Conservation (phyloP, 1,140 invertebrate genomes). For the Listronotus bonariensis region DNA sequence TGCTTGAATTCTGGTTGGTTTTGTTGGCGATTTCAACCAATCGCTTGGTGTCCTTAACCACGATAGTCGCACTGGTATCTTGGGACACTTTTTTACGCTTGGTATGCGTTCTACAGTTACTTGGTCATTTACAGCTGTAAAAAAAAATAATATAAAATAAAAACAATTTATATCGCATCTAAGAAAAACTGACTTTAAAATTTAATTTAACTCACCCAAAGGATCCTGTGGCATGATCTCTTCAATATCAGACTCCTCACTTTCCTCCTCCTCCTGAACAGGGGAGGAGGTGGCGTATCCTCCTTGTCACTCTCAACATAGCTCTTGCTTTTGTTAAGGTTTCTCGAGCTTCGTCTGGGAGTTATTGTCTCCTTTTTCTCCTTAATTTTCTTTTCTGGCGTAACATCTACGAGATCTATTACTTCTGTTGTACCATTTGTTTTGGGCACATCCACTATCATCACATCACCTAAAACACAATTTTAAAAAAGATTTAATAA, state of each 20-base stretch:
- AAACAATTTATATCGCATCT: neutral
- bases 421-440: slow-evolving; percentile 49
- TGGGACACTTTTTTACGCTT: slow-evolving; percentile 23
- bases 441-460: slow-evolving; percentile 54
- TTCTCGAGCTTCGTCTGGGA: slow-evolving; percentile 63
- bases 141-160: slow-evolving; percentile 1
- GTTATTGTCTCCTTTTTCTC: slow-evolving; percentile 16
- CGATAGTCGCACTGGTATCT: slow-evolving; percentile 61
- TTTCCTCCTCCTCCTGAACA: neutral
- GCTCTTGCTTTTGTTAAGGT: slow-evolving; percentile 63
- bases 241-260: slow-evolving; percentile 68
- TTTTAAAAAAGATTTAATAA: neutral
- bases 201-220: slow-evolving; percentile 47
- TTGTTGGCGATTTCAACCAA: slow-evolving; percentile 70
- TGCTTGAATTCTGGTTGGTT: slow-evolving; percentile 45
- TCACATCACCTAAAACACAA: slow-evolving; percentile 58
- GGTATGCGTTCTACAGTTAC: slow-evolving; percentile 42
- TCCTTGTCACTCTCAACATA: slow-evolving; percentile 63
- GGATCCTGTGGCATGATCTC: slow-evolving; percentile 71
- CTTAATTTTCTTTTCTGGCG: slow-evolving; percentile 41
- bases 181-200: neutral
- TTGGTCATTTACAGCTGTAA: slow-evolving; percentile 53
- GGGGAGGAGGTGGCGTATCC: slow-evolving; percentile 47
- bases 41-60: slow-evolving; percentile 74
- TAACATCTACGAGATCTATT: slow-evolving; percentile 43